phyloP scores from a whole-genome alignment of 2,888 invertebrate species.

The Cataglyphis altisquamis region DNA sequence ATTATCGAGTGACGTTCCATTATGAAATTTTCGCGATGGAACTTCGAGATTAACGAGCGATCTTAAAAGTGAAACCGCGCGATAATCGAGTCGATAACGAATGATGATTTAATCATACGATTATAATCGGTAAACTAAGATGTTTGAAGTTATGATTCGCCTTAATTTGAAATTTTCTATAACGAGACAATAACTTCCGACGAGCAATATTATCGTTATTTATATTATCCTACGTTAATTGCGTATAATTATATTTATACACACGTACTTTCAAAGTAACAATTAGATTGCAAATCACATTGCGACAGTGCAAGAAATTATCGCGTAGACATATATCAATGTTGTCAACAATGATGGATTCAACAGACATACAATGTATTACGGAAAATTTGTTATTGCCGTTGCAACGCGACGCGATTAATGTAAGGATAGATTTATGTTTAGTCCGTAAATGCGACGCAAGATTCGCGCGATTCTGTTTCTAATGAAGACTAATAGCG shows the following conservation, averaged over 20 bases:
- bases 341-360: slow-evolving; percentile 7
- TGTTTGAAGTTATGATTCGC: background rate
- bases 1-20: slow-evolving; percentile 8
- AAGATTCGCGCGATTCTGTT: slow-evolving; percentile 40
- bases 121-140: background rate
- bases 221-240: background rate
- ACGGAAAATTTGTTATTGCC: slow-evolving; percentile 17
- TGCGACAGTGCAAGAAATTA: slow-evolving; percentile 19
- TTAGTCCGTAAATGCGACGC: slow-evolving; percentile 20
- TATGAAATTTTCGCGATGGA: background rate
- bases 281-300: background rate
- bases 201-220: background rate
- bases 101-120: background rate
- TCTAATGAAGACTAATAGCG: slow-evolving; percentile 47
- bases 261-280: background rate
- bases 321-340: slow-evolving; percentile 4
- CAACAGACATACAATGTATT: slow-evolving; percentile 15
- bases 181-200: background rate
- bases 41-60: slow-evolving; percentile 17
- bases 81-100: background rate
- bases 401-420: background rate
- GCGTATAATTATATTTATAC: background rate
- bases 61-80: slow-evolving; percentile 9
- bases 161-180: background rate
- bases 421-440: slow-evolving; percentile 49